These are phyloP conservation scores for Onychorhynchus coronatus DNA, from an alignment of 2,113 vertebrate species.

Conservation along the genomic window DNA sequence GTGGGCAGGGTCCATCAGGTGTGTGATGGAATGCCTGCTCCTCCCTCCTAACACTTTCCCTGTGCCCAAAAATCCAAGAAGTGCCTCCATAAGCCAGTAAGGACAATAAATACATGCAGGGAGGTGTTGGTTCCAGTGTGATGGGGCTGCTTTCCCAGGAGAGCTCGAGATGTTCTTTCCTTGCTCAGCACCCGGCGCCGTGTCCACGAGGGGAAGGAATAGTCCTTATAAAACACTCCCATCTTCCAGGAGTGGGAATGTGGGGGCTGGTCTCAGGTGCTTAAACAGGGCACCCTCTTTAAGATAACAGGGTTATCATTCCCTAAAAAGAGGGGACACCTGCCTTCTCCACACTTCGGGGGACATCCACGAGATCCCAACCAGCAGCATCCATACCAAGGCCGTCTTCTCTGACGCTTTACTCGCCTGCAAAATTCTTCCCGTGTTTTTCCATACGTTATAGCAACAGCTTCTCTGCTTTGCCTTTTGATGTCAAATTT, in stretches of 20 bases:
- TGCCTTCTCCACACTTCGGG: not conserved
- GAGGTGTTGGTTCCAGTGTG: not conserved
- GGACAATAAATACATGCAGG: not conserved
- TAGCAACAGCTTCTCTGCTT: not conserved
- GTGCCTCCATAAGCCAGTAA: not conserved
- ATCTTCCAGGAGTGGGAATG: not conserved
- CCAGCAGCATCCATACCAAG: not conserved
- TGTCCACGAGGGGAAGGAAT: not conserved
- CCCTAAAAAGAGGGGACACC: accelerated
- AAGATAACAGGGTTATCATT: not conserved
- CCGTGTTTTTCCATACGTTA: not conserved
- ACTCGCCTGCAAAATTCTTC: not conserved
- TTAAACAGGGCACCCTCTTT: too few species aligned
- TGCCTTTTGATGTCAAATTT: not conserved
- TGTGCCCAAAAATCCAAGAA: not conserved
- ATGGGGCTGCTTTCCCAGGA: not conserved
- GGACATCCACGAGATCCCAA: not conserved
- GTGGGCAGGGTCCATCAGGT: not conserved
- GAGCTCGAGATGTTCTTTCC: not conserved
- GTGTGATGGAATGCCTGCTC: accelerated
- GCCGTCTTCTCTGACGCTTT: not conserved
- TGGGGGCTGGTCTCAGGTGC: not conserved
- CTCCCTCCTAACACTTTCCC: not conserved
- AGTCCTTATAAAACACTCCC: not conserved
- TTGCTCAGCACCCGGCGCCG: accelerated